Base-by-base conservation (phyloP, 2,797 vertebrate genomes). In the Lacerta bilineata region DNA sequence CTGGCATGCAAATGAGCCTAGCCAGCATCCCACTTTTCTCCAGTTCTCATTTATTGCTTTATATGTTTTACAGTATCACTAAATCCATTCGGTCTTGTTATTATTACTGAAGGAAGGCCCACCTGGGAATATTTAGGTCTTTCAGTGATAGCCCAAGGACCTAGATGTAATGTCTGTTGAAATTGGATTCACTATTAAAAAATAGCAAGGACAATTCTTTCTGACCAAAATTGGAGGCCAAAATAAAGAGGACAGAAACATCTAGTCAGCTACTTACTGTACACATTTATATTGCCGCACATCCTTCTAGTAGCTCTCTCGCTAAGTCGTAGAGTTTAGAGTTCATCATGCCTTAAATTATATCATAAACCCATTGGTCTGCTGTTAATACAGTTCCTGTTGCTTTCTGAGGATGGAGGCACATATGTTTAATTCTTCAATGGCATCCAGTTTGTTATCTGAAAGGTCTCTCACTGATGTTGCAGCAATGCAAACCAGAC, bases 401-500 rank as follows among this genome's bases (percentile, higher is more conserved):
- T 94, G 39, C 92, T 93, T 92, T 95, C 95, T 96, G 95, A 95
- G 95, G 90, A 93, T 94, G 93, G 91, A 92, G 92, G 91, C 93
- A 91, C 95, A 95, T 93, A 95, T 95, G 89, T 96, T 92, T 95
- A 93, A 95, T 96, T 96, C 92, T 95, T 96, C 95, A 93, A 83
- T 94, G 94, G 95, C 90, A 96, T 96, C 94, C 94, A 91, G 86
- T 90, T 89, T 86, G 94, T 96, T 97, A 97, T 97, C 98, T 96
- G 92, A 96, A 96, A 97, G 95, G 98, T 98, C 97, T 96, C 96
- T 97, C 94, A 93, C 55, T 95, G 97, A 96, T 97, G 96, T 96
- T 97, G 97, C 97, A 98, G 98, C 98, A 99, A 98, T 98, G 98
- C 97, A 98, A 98, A 98, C 98, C 98, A 99, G 98, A 98, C 98